Evolutionary conservation across 2,888 invertebrate genomes (phyloP).

Genomic region (Diarsia rubi): DNA sequence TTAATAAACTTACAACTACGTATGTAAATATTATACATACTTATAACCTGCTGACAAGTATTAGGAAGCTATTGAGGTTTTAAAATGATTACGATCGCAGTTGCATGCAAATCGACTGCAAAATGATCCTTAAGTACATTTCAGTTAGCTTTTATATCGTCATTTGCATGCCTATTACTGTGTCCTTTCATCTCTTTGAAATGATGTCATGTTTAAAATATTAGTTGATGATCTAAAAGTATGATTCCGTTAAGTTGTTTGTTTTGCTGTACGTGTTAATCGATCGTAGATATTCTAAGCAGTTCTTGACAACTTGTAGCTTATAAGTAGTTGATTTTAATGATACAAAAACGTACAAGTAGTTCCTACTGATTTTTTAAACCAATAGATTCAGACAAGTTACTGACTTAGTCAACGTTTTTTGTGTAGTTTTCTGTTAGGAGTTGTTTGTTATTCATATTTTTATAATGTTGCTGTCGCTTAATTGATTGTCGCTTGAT

Average conservation of each 20-base stretch:
- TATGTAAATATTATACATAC: constrained; percentile 10
- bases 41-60: constrained; percentile 7
- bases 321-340: constrained; percentile 14
- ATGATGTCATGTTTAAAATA: constrained; percentile 66
- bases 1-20: constrained; percentile 13
- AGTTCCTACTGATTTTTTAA: constrained; percentile 7
- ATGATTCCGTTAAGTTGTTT: constrained; percentile 52
- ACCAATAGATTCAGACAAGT: constrained; percentile 11
- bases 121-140: constrained; percentile 32
- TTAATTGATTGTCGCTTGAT: no score
- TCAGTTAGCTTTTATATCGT: constrained; percentile 29
- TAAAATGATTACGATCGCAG: constrained; percentile 42
- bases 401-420: constrained; percentile 28
- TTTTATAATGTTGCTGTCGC: constrained; percentile 13
- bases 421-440: constrained; percentile 24
- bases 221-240: constrained; percentile 59
- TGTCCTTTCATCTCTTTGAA: constrained; percentile 42
- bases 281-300: constrained; percentile 45
- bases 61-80: constrained; percentile 36
- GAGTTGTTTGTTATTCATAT: constrained; percentile 21
- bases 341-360: constrained; percentile 22
- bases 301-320: constrained; percentile 28
- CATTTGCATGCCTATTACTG: constrained; percentile 37
- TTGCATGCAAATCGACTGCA: constrained; percentile 47
- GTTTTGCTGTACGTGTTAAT: constrained; percentile 42